Percentiles rank a stretch among this genome's conserved stretches.
Conservation (phyloP, 35 echinoderm and acorn worm genomes). For the Apostichopus japonicus region DNA sequence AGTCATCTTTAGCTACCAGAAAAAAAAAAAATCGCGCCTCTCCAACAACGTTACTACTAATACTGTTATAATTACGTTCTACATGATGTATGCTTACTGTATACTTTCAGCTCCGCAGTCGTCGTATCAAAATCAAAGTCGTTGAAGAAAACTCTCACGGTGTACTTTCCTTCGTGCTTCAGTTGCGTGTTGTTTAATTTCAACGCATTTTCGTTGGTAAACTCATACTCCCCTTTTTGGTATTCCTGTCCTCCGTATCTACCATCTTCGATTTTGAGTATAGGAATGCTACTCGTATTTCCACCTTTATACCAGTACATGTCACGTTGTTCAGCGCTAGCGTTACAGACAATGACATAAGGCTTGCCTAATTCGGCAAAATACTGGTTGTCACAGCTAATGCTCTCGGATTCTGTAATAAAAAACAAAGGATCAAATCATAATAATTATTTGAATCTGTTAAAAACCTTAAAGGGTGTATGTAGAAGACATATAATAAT, state of each 20-base stretch:
- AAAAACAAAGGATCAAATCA: no score
- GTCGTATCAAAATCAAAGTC: not conserved
- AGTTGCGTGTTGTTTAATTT: not conserved
- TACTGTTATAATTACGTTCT: no score
- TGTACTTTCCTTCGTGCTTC: not conserved
- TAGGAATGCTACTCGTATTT: not conserved
- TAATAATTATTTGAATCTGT: no score
- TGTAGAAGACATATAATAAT: no score
- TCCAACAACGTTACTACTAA: no score
- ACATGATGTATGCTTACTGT: not conserved
- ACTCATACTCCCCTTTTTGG: conserved; percentile 3
- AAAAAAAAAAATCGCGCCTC: no score
- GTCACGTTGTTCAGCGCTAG: not conserved
- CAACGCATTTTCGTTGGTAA: not conserved
- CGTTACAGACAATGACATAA: not conserved
- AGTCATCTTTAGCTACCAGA: no score
- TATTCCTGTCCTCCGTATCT: not conserved
- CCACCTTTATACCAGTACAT: not conserved
- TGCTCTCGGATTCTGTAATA: not conserved
- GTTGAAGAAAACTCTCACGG: not conserved
- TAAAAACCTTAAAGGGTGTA: no score
- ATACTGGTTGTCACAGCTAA: not conserved
- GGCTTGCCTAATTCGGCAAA: not conserved
- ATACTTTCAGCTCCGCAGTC: not conserved
- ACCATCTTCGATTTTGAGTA: not conserved